Percentiles rank a stretch among this genome's conserved stretches.
phyloP scores from a whole-genome alignment of 2,113 vertebrate genomes.

The Megaceryle torquata region DNA sequence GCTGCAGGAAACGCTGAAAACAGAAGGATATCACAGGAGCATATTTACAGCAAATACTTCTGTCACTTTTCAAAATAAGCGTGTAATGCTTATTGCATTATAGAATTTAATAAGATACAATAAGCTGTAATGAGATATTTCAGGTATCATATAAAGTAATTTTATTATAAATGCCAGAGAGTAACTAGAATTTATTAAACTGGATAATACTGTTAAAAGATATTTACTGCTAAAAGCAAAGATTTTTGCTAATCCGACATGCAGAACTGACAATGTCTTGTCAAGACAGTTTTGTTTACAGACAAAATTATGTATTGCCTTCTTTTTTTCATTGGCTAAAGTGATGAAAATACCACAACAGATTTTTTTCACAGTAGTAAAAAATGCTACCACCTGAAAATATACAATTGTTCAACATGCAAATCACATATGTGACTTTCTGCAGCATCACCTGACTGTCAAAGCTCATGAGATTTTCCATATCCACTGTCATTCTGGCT shows the following conservation, averaged over 20 bases:
- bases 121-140: constrained; percentile 31
- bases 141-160: constrained; percentile 24
- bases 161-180: not conserved
- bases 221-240: constrained; percentile 32
- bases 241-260: not conserved
- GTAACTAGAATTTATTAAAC: constrained; percentile 34
- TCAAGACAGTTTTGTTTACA: not conserved
- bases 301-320: not conserved
- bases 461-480: not conserved
- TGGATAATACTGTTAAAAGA: not conserved
- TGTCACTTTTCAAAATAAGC: constrained; percentile 30
- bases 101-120: not conserved
- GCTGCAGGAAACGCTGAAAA: not conserved
- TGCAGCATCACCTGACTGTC: not conserved
- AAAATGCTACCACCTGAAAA: not conserved
- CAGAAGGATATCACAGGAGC: not conserved
- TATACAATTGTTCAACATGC: not conserved
- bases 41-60: not conserved
- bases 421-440: not conserved
- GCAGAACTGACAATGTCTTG: not conserved
- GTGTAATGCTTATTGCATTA: constrained; percentile 31
- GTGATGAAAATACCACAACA: not conserved
- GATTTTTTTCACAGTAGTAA: not conserved
- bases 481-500: not conserved
- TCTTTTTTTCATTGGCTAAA: not conserved